Evolutionary conservation across 2,797 vertebrate genomes (phyloP), one percentile per base, ranked within the genome.

Genomic region (Chrosomus eos): DNA sequence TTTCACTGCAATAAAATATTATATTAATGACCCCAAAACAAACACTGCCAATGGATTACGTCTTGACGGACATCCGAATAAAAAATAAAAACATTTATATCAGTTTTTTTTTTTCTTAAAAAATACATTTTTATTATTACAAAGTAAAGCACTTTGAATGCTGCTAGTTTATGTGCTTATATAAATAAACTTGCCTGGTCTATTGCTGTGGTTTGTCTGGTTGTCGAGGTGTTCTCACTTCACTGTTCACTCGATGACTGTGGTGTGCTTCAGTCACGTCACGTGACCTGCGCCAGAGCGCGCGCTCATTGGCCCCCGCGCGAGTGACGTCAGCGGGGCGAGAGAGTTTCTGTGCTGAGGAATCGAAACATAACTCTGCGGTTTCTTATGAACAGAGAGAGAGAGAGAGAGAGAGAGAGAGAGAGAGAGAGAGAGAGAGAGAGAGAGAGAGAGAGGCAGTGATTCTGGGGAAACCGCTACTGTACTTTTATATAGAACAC

Each of bases 121-220:
- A 40, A n/a, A 40, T n/a, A 3, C 0, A 1, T 9, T 21, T 10
- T 33, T 0, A 33, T 23, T 4, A 38, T 26, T 13, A 26, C 10
- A 23, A 33, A 19, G 28, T 7, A 14, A 3, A 71, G 6, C 23
- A 43, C 8, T 71, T 16, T 26, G 38, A 16, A 43, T 16, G 38
- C 3, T 0, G 3, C 4, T 10, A 0, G 21, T 4, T 13, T 23
- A 23, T 55, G 8, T 23, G 62, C 10, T 38, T 13, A 21, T 9
- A 45, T 45, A 2, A 71, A 26, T 26, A 45, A 18, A 45, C 40
- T 45, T 45, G 14, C n/a, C 68, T 71, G 43, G 23, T 7, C n/a
- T 26, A 4, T 28, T 38, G 3, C 2, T 14, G 26, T 2, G 19
- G 0, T 31, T 7, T 2, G 3, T 36, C 11, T 0, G 23, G 4